Evolutionary conservation across 2,888 invertebrate genomes (phyloP).

Genomic region (Schizotus pectinicornis): DNA sequence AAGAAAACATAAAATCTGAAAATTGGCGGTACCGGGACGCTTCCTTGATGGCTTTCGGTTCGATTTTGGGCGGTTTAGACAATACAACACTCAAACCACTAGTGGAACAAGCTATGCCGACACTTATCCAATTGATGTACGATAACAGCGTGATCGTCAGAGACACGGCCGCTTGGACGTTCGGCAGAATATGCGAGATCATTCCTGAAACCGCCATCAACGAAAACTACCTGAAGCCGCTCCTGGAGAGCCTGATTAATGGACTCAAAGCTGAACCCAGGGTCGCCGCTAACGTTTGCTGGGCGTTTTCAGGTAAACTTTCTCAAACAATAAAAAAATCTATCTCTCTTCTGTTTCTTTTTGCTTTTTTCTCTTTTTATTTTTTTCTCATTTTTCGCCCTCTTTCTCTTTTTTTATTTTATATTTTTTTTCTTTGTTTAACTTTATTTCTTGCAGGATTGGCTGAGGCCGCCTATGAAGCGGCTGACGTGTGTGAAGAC

Average conservation of each 20-base stretch:
- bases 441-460: no score
- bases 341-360: no score
- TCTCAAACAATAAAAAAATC: background rate
- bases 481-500: slow-evolving; percentile 71
- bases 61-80: slow-evolving; percentile 82
- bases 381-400: no score
- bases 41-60: slow-evolving; percentile 98
- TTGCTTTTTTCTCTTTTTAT: no score
- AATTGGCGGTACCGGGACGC: slow-evolving; percentile 92
- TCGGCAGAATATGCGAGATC: slow-evolving; percentile 94
- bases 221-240: slow-evolving; percentile 79
- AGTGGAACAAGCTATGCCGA: slow-evolving; percentile 96
- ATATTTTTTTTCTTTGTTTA: no score
- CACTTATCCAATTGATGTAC: slow-evolving; percentile 92
- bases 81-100: slow-evolving; percentile 85
- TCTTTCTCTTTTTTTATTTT: no score
- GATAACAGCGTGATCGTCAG: slow-evolving; percentile 93
- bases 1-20: slow-evolving; percentile 88
- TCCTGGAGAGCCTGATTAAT: slow-evolving; percentile 80
- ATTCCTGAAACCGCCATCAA: slow-evolving; percentile 95
- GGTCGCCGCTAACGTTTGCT: slow-evolving; percentile 98
- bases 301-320: slow-evolving; percentile 82
- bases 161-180: slow-evolving; percentile 97
- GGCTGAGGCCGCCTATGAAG: slow-evolving; percentile 96
- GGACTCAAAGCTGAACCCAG: slow-evolving; percentile 93